Evolutionary conservation across 1,140 invertebrate genomes (phyloP).

Genomic region (Conus betulinus): DNA sequence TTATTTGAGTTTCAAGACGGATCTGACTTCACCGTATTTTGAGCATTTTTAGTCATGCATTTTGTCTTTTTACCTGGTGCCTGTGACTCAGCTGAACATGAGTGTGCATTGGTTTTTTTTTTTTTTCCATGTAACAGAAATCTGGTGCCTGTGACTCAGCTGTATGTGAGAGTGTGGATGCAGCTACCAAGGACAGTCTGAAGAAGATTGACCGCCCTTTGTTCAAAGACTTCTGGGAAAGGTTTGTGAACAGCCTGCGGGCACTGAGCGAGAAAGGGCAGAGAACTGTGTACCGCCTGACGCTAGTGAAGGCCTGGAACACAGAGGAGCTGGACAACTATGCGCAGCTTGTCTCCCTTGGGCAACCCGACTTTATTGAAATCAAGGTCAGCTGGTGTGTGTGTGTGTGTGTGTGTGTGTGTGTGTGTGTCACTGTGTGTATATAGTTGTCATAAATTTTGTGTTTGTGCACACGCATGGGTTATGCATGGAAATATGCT

Average conservation of each 20-base stretch:
- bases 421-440: too few relatives aligned
- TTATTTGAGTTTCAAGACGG: too few relatives aligned
- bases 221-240: conserved; percentile 82
- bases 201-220: conserved; percentile 82
- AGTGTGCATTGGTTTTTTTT: conserved; percentile 77
- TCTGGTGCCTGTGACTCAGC: conserved; percentile 80
- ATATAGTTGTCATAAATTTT: too few relatives aligned
- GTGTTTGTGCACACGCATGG: too few relatives aligned
- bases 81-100: conserved; percentile 83
- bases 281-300: conserved; percentile 82
- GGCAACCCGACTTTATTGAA: conserved; percentile 83
- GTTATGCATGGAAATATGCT: too few relatives aligned
- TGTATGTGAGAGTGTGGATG: conserved; percentile 83
- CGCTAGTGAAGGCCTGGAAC: conserved; percentile 82
- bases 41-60: conserved; percentile 65
- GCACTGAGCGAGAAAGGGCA: conserved; percentile 80
- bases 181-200: conserved; percentile 81
- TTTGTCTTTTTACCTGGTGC: conserved; percentile 67
- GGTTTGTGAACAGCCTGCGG: conserved; percentile 79
- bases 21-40: too few relatives aligned
- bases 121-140: conserved; percentile 61
- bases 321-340: conserved; percentile 81
- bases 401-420: not conserved
- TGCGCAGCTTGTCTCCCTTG: conserved; percentile 79
- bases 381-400: conserved; percentile 78